Evolutionary conservation across 2,888 invertebrate species (phyloP), one percentile per base, ranked within the genome.

Genomic region (Meganola albula): DNA sequence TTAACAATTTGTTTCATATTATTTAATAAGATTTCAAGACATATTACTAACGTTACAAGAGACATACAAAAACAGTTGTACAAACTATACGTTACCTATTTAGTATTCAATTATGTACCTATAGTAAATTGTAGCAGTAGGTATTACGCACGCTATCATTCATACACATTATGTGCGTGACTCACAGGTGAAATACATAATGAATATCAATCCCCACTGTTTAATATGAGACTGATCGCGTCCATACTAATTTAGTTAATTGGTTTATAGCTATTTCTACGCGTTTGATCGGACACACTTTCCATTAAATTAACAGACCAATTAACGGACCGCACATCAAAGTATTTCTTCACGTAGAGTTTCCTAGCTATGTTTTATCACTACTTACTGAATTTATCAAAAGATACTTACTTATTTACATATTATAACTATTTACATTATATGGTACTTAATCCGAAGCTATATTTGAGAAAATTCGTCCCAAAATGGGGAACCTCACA

Each of bases 61-160:
- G 38, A 34, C 30, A 29, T 13, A n/a, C 25, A 42, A 10, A 33
- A 35, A 45, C 74, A 74, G 63, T 69, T 74, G 74, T 70, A 60
- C 66, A 74, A 74, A 74, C 63, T 54, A 37, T 51, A 40, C 33
- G 41, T 26, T 39, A 33, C 39, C 8, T 20, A 43, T 53, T 47
- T 48, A 46, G 40, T 40, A 45, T 56, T 52, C 53, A 53, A 45
- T 57, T 59, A 56, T 57, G 61, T 59, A 51, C n/a, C n/a, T n/a
- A n/a, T n/a, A n/a, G n/a, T n/a, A 60, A 66, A 66, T 45, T 44
- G 47, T 47, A 61, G 53, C 45, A 58, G 43, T 34, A 35, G 31
- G 46, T 58, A 54, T 44, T 51, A 49, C 47, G 49, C 48, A 44
- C 44, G 36, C 31, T 44, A 47, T 52, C 50, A 37, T 44, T 52